phyloP scores from a whole-genome alignment of 2,888 invertebrate genomes.

The Listrodromus nycthemerus region DNA sequence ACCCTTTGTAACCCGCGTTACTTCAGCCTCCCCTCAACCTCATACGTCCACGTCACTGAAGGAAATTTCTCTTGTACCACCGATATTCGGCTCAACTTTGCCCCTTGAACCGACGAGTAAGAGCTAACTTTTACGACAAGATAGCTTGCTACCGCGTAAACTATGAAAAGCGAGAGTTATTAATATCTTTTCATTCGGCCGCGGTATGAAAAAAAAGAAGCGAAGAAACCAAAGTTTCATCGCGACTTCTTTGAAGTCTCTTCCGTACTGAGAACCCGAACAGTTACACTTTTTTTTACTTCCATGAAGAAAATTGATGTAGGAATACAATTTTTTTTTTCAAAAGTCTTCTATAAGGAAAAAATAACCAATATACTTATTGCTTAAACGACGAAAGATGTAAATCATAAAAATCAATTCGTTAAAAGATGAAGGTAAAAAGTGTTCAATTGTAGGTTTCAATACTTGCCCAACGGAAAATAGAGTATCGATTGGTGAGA shows the following conservation, averaged over 20 bases:
- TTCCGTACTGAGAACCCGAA: background rate
- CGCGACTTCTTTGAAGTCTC: background rate
- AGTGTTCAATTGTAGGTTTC: too few relatives aligned
- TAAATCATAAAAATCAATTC: too few relatives aligned
- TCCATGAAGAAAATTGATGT: background rate
- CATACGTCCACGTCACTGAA: background rate
- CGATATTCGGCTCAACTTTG: constrained; percentile 3
- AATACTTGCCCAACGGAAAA: too few relatives aligned
- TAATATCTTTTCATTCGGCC: constrained; percentile 17
- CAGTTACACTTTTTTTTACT: background rate
- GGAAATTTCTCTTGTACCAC: constrained; percentile 13
- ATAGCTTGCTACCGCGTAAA: constrained; percentile 15
- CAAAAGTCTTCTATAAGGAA: background rate
- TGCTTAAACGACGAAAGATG: too few relatives aligned
- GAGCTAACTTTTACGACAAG: background rate
- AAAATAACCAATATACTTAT: background rate
- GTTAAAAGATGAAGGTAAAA: too few relatives aligned
- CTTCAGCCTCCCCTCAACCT: background rate
- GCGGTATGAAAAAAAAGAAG: background rate
- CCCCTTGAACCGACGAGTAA: background rate
- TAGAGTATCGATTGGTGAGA: too few relatives aligned
- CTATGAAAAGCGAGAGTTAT: constrained; percentile 19
- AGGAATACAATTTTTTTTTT: background rate
- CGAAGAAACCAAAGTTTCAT: background rate
- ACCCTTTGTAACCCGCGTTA: background rate